A percentile compares a stretch with the other conserved stretches of the same genome.
phyloP scores from a whole-genome alignment of 2,113 vertebrate species.

The Hypomesus transpacificus region DNA sequence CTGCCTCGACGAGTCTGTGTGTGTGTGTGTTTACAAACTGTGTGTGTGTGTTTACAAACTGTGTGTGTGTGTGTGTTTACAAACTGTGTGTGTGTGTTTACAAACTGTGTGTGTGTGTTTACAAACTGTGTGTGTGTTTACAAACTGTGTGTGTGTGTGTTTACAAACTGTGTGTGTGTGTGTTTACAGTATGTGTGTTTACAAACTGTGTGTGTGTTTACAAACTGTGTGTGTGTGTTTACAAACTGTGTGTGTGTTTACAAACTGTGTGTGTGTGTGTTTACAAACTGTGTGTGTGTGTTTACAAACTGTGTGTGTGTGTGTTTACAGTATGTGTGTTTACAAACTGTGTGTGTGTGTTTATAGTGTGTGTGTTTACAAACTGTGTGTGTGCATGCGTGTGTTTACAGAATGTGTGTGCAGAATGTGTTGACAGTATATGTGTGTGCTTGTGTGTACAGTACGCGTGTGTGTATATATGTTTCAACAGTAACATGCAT shows the following conservation, averaged over 20 bases:
- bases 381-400: conserved; percentile 7
- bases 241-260: too few species aligned
- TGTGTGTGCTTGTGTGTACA: background rate
- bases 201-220: background rate
- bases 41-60: too few species aligned
- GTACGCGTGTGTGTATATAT: background rate
- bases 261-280: conserved; percentile 7
- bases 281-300: background rate
- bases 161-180: background rate
- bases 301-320: background rate
- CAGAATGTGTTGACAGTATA: too few species aligned
- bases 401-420: background rate
- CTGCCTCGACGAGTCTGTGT: background rate
- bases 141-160: too few species aligned
- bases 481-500: conserved; percentile 9
- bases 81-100: too few species aligned
- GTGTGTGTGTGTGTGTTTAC: too few species aligned
- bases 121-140: too few species aligned
- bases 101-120: too few species aligned
- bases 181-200: too few species aligned
- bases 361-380: background rate
- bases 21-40: background rate
- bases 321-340: background rate
- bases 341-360: background rate
- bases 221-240: background rate